Evolutionary conservation across 2,113 vertebrate genomes (phyloP), one percentile per base, ranked within the genome.

Genomic region (Oriolus oriolus): DNA sequence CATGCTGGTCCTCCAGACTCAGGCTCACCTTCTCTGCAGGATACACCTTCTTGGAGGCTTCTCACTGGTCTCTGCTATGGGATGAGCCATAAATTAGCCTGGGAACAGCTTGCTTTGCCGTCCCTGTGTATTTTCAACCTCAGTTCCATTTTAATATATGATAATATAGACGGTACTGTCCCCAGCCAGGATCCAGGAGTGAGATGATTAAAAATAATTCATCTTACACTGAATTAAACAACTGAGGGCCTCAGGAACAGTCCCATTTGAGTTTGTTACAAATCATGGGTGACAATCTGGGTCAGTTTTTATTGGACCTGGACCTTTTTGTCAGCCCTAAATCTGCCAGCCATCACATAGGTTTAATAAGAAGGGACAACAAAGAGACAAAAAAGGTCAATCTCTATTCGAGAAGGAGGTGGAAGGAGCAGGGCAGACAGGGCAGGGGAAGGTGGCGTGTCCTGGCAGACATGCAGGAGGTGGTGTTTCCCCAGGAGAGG

Each of bases 201-300:
- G 68, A 95, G 79, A 86, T 96, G 93, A 96, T 96, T 93, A 96
- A 96, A 96, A 97, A 96, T 96, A 96, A 96, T 94, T 95, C 88
- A 94, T 96, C 88, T 95, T 96, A 92, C 47, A 84, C 47, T 89
- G 90, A 96, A 93, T 95, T 93, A 95, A 97, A 96, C 79, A 94
- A 93, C 90, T 52, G 75, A 88, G 71, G 88, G 52, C 93, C 75
- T 90, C 64, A 81, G 90, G 79, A 97, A 89, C 0, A 3, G 85
- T 96, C 93, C 88, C 88, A 90, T 71, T 92, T 93, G 92, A 90
- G 93, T 87, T 93, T 68, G 45, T 39, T 74, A 84, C 95, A 96
- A 97, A 96, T 95, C 89, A 94, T 4, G 44, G 85, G 92, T 94
- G 96, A 97, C 93, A 96, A 94, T 95, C 96, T 95, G 95, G 95